Percentiles rank a stretch among this genome's conserved stretches.
These are phyloP conservation scores for Tragelaphus buxtoni DNA, from an alignment of 2,113 vertebrate genomes.

Conservation along the genomic window DNA sequence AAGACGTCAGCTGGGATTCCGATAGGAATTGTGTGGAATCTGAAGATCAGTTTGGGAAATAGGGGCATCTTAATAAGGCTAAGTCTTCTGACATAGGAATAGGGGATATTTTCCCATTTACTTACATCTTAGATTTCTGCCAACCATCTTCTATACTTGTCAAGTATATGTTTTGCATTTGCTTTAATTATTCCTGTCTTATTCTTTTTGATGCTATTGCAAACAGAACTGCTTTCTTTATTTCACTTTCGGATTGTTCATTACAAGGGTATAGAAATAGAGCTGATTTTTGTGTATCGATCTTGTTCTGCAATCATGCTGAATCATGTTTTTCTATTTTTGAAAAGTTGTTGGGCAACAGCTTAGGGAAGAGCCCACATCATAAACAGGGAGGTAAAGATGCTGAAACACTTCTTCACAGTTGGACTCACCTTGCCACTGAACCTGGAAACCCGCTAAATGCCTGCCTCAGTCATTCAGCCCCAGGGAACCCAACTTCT, in stretches of 20 bases:
- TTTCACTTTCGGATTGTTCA: background rate
- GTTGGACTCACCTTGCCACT: background rate
- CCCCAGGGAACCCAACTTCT: background rate
- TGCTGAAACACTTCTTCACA: background rate
- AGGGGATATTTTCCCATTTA: background rate
- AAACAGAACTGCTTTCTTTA: background rate
- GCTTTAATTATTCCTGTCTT: background rate
- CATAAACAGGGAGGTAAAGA: background rate
- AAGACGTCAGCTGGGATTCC: background rate
- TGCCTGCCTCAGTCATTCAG: background rate
- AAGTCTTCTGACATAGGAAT: background rate
- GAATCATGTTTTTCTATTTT: background rate
- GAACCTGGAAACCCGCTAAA: background rate
- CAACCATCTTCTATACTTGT: background rate
- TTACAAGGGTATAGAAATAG: background rate
- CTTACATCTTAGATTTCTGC: background rate
- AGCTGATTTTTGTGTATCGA: background rate
- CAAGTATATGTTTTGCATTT: background rate
- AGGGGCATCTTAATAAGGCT: background rate
- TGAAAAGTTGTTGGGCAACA: background rate
- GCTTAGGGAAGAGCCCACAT: background rate
- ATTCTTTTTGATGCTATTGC: background rate
- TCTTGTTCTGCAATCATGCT: background rate
- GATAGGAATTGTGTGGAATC: background rate
- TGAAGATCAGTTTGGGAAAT: background rate